Conservation (phyloP, 2,113 vertebrate species). For the Falco punctatus region DNA sequence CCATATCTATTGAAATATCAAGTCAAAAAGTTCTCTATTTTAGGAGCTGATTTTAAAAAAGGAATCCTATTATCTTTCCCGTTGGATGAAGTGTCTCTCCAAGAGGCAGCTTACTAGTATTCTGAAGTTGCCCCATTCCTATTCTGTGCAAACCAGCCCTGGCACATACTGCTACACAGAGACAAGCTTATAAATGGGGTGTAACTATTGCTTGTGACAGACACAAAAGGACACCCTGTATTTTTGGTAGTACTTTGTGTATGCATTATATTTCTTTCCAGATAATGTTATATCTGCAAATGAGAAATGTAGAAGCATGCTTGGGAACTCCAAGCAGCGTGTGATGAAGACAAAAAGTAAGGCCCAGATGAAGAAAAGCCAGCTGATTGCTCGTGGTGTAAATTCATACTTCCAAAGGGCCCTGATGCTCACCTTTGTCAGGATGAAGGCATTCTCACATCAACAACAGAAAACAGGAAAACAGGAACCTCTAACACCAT, state of each 20-base stretch:
- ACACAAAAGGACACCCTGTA: background rate
- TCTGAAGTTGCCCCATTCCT: background rate
- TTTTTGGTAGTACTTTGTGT: background rate
- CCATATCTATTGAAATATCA: background rate
- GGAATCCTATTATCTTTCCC: constrained; percentile 24
- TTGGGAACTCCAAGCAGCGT: background rate
- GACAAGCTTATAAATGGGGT: background rate
- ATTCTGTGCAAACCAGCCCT: background rate
- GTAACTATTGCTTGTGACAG: background rate
- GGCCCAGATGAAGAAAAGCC: background rate
- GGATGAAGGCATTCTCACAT: background rate
- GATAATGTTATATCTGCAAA: background rate
- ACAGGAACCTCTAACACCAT: background rate
- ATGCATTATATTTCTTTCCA: background rate
- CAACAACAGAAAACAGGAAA: background rate
- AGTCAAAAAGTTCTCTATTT: constrained; percentile 20
- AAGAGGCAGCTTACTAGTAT: background rate
- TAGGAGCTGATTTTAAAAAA: background rate
- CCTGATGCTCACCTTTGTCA: background rate
- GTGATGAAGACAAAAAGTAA: background rate
- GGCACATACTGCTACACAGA: fast-evolving
- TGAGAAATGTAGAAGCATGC: background rate
- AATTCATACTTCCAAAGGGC: background rate
- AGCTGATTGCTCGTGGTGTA: background rate
- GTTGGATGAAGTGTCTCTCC: background rate